Percentiles rank a stretch among this genome's conserved stretches.
These are phyloP conservation scores for Allobates femoralis DNA, from an alignment of 2,797 vertebrate genomes.

Conservation along the genomic window DNA sequence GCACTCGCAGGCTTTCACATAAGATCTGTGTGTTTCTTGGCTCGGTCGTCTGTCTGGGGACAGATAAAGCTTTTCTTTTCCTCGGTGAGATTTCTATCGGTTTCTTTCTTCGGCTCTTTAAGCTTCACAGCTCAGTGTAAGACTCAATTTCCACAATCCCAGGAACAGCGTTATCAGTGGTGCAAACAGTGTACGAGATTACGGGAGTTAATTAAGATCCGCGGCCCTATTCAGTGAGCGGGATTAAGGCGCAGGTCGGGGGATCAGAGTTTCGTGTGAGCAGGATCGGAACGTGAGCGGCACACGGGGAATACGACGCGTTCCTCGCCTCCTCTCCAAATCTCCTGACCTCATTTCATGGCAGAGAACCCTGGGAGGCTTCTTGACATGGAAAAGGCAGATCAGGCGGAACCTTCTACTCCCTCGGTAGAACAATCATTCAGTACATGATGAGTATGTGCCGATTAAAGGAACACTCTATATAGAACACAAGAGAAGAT, in stretches of 20 bases:
- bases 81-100: slow-evolving; percentile 3
- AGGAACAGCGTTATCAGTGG: neutral
- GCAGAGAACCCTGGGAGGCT: slow-evolving; percentile 22
- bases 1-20: neutral
- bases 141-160: slow-evolving; percentile 11
- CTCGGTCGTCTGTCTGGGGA: slow-evolving; percentile 1
- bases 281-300: neutral
- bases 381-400: slow-evolving; percentile 5
- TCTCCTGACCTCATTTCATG: slow-evolving; percentile 47
- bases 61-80: slow-evolving; percentile 24
- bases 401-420: slow-evolving; percentile 19
- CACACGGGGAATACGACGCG: slow-evolving; percentile 25
- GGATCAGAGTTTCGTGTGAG: neutral
- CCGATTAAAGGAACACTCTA: neutral
- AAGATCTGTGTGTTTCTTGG: neutral
- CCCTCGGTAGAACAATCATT: neutral
- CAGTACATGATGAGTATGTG: neutral
- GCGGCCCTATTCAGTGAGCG: neutral
- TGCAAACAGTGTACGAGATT: slow-evolving; percentile 1
- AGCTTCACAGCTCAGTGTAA: slow-evolving; percentile 2
- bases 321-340: slow-evolving; percentile 21
- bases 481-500: neutral
- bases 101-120: slow-evolving; percentile 25
- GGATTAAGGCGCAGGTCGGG: slow-evolving; percentile 21
- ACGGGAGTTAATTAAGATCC: slow-evolving; percentile 31